phyloP scores from a whole-genome alignment of 2,113 vertebrate species.

The Hyaena hyaena region DNA sequence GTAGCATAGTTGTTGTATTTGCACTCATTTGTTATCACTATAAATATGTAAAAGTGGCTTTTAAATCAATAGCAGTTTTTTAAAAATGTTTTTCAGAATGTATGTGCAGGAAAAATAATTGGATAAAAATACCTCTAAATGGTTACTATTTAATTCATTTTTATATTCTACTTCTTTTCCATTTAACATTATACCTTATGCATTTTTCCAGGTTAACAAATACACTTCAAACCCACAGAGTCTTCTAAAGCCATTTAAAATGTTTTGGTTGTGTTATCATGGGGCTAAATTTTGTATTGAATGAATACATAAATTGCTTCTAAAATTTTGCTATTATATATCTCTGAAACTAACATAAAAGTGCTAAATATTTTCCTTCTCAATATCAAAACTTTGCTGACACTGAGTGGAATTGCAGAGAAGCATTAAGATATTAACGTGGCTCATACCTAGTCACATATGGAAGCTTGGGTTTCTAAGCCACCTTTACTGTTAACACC shows the following conservation, averaged over 20 bases:
- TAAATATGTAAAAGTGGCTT: background rate
- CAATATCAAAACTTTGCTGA: background rate
- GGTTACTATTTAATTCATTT: constrained; percentile 46
- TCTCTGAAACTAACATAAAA: background rate
- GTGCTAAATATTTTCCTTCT: background rate
- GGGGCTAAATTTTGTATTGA: constrained; percentile 10
- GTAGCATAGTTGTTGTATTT: background rate
- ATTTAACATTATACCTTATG: background rate
- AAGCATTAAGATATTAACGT: background rate
- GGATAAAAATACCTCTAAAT: constrained; percentile 27
- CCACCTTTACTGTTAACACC: background rate
- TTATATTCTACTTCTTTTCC: background rate
- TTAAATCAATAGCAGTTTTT: constrained; percentile 17
- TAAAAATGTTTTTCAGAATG: constrained; percentile 18
- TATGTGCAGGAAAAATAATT: background rate
- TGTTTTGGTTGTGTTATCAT: background rate
- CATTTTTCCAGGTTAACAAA: constrained; percentile 35
- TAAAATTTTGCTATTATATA: constrained; percentile 31
- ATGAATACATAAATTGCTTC: constrained; percentile 27
- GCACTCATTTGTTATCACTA: background rate
- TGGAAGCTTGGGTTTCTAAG: constrained; percentile 3
- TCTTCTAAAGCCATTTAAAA: constrained; percentile 40
- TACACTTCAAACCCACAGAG: constrained; percentile 10
- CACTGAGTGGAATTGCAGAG: background rate
- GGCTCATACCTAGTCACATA: background rate